These are phyloP conservation scores for Enteromius unitaeniatus DNA, from an alignment of 2,797 vertebrate species.

Conservation along the genomic window DNA sequence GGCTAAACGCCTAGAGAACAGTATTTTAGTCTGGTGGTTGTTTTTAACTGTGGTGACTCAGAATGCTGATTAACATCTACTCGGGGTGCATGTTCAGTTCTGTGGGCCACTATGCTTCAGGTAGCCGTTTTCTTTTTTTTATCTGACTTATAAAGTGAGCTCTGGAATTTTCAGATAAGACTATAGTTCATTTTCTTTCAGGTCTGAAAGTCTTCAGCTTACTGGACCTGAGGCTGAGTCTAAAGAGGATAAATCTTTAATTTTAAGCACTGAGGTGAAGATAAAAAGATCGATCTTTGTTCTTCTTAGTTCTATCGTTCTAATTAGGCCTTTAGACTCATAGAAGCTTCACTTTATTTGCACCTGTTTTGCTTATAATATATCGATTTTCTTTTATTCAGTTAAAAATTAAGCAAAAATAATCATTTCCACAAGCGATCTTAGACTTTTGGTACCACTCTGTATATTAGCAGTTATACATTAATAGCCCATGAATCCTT, in stretches of 20 bases:
- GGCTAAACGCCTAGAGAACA: neutral
- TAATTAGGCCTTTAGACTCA: neutral
- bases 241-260: neutral
- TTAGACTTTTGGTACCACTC: neutral
- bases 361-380: neutral
- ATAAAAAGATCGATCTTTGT: neutral
- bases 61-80: conserved; percentile 3
- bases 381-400: neutral
- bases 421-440: neutral
- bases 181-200: neutral
- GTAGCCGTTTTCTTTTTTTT: neutral
- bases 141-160: neutral
- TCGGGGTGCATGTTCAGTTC: neutral
- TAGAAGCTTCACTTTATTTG: neutral
- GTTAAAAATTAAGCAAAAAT: neutral
- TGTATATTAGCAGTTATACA: conserved; percentile 10
- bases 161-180: neutral
- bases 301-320: neutral
- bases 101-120: neutral
- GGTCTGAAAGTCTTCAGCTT: neutral
- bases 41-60: conserved; percentile 5
- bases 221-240: neutral
- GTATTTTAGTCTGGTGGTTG: neutral
- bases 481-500: neutral
- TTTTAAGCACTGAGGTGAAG: neutral